Conservation (phyloP, 2,113 vertebrate genomes). For the Pangasianodon hypophthalmus region DNA sequence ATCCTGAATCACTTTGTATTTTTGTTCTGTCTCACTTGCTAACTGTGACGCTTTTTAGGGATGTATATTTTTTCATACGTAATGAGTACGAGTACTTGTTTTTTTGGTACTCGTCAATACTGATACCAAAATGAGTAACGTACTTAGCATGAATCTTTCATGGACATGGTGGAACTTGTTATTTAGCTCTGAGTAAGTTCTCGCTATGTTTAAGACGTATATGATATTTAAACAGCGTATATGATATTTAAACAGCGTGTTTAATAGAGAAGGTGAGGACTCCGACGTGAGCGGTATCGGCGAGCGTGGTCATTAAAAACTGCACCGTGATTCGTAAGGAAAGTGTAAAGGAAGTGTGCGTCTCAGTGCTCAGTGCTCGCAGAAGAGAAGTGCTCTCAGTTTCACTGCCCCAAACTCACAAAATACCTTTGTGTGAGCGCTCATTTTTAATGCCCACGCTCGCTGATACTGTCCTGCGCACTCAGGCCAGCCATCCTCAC, state of each 20-base stretch:
- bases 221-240: not conserved
- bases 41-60: not conserved
- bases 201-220: not conserved
- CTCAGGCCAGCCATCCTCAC: no score
- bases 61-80: not conserved
- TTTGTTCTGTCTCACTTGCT: not conserved
- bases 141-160: not conserved
- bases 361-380: not conserved
- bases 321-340: not conserved
- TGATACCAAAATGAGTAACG: not conserved
- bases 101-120: not conserved
- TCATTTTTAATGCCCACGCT: not conserved
- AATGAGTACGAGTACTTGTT: not conserved
- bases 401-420: not conserved
- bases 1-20: not conserved
- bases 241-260: not conserved
- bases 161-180: not conserved
- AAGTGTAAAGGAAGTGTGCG: not conserved
- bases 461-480: no score
- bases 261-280: not conserved
- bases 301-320: not conserved
- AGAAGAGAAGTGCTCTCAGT: not conserved
- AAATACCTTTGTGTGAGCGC: not conserved
- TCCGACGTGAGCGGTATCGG: not conserved
- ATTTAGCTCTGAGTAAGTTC: not conserved